phyloP scores from a whole-genome alignment of 1,140 invertebrate genomes.

The Drosophila sp. region DNA sequence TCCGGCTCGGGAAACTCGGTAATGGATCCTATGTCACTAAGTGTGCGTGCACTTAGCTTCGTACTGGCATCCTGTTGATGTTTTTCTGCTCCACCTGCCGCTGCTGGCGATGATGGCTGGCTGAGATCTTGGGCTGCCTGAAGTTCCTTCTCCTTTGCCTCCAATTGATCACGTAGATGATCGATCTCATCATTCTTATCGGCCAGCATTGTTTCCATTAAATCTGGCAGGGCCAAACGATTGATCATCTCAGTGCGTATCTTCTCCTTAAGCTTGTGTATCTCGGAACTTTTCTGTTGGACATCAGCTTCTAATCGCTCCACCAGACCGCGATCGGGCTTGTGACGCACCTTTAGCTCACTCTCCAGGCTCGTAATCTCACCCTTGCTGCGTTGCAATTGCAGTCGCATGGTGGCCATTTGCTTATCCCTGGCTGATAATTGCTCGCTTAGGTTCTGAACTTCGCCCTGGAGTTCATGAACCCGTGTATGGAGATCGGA shows the following conservation, averaged over 20 bases:
- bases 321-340: conserved; percentile 84
- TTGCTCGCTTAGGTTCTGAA: conserved; percentile 85
- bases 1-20: conserved; percentile 88
- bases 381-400: conserved; percentile 75
- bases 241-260: conserved; percentile 83
- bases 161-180: conserved; percentile 84
- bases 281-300: conserved; percentile 84
- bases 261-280: conserved; percentile 84
- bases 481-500: conserved; percentile 87
- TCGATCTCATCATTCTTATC: conserved; percentile 89
- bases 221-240: conserved; percentile 84
- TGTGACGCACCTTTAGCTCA: conserved; percentile 82
- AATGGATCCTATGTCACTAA: conserved; percentile 89
- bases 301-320: conserved; percentile 85
- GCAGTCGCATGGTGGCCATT: conserved; percentile 83
- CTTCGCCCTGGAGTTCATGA: conserved; percentile 86
- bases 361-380: conserved; percentile 84
- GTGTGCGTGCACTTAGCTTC: conserved; percentile 85
- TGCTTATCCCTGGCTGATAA: conserved; percentile 85
- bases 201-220: conserved; percentile 86
- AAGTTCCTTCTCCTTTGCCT: conserved; percentile 70
- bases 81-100: conserved; percentile 38
- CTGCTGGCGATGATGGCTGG: conserved; percentile 40
- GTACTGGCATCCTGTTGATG: conserved; percentile 73
- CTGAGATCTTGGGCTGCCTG: conserved; percentile 54